Evolutionary conservation across 2,797 vertebrate genomes (phyloP).

Genomic region (Euphonia xanthogaster): DNA sequence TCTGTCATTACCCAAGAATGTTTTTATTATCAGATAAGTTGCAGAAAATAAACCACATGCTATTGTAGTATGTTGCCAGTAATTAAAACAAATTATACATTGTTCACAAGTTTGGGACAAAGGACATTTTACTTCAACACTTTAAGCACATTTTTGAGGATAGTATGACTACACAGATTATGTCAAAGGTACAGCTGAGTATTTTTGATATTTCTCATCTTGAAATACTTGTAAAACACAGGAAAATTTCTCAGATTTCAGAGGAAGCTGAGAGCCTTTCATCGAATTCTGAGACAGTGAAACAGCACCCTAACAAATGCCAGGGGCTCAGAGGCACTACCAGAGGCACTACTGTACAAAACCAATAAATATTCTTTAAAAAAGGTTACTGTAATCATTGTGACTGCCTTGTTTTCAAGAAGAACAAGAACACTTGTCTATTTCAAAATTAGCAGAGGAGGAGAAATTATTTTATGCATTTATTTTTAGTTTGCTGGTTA

Average conservation of each 20-base stretch:
- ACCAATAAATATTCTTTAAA: background rate
- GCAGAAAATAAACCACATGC: background rate
- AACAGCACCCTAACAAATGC: background rate
- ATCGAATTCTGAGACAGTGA: background rate
- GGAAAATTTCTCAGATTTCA: background rate
- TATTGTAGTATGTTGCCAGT: background rate
- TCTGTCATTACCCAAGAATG: background rate
- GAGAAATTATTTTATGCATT: background rate
- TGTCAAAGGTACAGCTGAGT: background rate
- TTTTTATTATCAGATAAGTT: background rate
- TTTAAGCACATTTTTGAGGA: background rate
- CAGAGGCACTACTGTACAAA: background rate
- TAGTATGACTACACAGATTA: background rate
- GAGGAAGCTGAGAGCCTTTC: background rate
- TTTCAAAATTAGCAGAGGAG: background rate
- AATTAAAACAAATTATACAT: background rate
- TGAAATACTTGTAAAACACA: background rate
- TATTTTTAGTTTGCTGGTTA: conserved; percentile 8
- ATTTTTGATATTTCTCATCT: background rate
- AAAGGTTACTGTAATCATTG: background rate
- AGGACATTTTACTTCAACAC: background rate
- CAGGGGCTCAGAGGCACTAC: background rate
- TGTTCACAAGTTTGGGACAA: background rate
- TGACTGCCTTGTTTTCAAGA: background rate
- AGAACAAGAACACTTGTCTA: background rate